Conservation (phyloP, 2,888 invertebrate species). For the Nephrotoma guestfalica region DNA sequence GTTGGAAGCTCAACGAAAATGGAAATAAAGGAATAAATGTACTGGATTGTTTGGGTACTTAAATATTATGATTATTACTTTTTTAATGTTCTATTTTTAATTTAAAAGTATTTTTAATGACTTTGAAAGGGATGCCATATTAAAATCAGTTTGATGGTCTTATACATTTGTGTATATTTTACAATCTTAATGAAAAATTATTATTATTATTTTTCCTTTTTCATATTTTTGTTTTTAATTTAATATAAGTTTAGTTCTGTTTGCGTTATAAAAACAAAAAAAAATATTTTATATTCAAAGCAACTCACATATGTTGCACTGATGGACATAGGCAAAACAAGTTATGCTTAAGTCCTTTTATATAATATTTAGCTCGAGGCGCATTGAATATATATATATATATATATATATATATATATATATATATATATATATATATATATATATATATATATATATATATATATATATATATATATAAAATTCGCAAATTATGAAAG, state of each 20-base stretch:
- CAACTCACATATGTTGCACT: neutral
- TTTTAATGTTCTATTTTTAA: neutral
- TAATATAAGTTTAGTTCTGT: neutral
- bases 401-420: no score
- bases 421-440: no score
- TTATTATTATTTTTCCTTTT: neutral
- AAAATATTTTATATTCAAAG: neutral
- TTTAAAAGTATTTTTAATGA: neutral
- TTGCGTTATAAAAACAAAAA: neutral
- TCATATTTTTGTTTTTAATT: neutral
- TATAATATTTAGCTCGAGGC: neutral
- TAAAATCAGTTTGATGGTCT: neutral
- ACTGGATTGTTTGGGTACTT: neutral
- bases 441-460: no score
- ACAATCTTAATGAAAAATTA: neutral
- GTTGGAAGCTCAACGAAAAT: neutral
- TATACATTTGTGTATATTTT: neutral
- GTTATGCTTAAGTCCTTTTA: neutral
- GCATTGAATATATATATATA: no score
- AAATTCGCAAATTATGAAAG: no score
- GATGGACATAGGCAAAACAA: neutral
- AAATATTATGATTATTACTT: neutral
- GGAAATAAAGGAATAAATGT: neutral
- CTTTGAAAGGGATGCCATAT: neutral
- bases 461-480: no score